Evolutionary conservation across 2,797 vertebrate species (phyloP), one percentile per base, ranked within the genome.

Genomic region (Semotilus atromaculatus): DNA sequence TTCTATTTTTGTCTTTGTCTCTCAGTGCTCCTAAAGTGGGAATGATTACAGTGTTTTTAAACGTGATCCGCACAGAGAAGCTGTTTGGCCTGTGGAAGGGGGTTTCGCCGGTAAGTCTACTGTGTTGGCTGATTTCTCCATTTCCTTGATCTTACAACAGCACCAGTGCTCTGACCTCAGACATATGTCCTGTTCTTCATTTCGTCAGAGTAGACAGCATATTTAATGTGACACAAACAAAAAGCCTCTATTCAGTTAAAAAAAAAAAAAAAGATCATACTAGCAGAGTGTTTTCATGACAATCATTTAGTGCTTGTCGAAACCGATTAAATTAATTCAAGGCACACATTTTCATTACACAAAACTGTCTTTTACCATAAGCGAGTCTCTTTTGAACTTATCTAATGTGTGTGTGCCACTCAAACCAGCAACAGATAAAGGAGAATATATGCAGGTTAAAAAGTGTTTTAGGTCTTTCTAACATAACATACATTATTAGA

Each of bases 31-130:
- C 93, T 0, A 97, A 93, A 83, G 90, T 96, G 76, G 96, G 97
- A 43, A 97, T 99, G 97, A 88, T 98, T 48, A 85, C 91, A 0
- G 88, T 99, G 80, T 93, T 99, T 40, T 45, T 97, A 80, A 96
- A 92, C 23, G 96, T 99, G 66, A 92, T 99, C 72, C 96, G 94
- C 88, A 98, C 96, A 0, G 98, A 99, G 91, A 97, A 95, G 66
- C 90, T 97, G 74, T 89, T 97, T 88, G 97, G 97, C 38, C 95
- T 99, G 43, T 99, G 98, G 98, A 99, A 96, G 86, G 98, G 98
- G 29, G 95, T 98, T 86, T 96, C 96, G 68, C 97, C 98, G 3
- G 98, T 99, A 93, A 96, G 97, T 79, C 48, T 19, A 19, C 5
- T 36, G 34, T 48, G 16, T 45, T 19, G n/a, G 34, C 48, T 36